Conservation (phyloP, 2,888 invertebrate genomes). For the Tipula unca region DNA sequence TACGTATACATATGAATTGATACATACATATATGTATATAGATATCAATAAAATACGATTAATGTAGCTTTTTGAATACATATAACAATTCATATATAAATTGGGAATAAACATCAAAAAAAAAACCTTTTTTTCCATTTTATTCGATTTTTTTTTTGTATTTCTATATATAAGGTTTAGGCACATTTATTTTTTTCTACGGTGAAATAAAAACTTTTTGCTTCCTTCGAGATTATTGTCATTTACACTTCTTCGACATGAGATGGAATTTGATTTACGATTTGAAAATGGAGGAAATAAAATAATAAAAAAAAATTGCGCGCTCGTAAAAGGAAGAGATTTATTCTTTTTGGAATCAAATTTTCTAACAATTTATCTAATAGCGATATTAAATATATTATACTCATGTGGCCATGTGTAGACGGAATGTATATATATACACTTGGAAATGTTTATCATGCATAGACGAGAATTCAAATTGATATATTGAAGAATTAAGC, state of each 20-base stretch:
- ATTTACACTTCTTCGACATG: not conserved
- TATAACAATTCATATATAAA: not conserved
- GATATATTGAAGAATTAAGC: too few relatives aligned
- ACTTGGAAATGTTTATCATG: too few relatives aligned
- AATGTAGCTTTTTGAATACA: not conserved
- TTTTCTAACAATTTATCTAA: not conserved
- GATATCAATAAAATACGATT: too few relatives aligned
- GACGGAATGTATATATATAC: too few relatives aligned
- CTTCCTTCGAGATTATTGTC: not conserved
- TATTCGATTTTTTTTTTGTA: not conserved
- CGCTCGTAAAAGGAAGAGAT: not conserved
- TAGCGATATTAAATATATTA: not conserved
- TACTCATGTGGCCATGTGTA: not conserved
- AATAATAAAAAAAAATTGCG: not conserved
- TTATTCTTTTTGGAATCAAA: not conserved
- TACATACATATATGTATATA: not conserved
- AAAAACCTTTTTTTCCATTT: not conserved
- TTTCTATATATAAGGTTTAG: not conserved
- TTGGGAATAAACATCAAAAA: not conserved
- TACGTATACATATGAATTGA: not conserved
- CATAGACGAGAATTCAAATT: too few relatives aligned
- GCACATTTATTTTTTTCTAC: not conserved
- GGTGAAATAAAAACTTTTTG: not conserved
- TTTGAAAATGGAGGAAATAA: not conserved
- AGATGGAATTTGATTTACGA: not conserved